phyloP scores from a whole-genome alignment of 2,797 vertebrate genomes.

The Cyprinella venusta region DNA sequence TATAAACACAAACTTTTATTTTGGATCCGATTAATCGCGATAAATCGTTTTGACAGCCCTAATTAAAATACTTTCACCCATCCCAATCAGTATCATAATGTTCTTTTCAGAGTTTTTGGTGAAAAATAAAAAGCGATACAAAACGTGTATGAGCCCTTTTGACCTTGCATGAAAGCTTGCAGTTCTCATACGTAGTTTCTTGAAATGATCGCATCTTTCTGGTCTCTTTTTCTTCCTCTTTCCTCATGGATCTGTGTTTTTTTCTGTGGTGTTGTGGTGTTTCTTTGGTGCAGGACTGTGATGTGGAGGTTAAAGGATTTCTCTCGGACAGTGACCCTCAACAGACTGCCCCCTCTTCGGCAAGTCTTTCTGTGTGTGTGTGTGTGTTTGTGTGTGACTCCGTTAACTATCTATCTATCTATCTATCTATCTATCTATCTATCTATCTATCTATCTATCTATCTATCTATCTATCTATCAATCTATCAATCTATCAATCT shows the following conservation, averaged over 20 bases:
- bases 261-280: constrained; percentile 27
- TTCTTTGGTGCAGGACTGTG: constrained; percentile 51
- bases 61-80: too few relatives aligned
- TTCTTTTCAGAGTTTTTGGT: not conserved
- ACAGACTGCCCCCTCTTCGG: constrained; percentile 49
- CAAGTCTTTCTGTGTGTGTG: constrained; percentile 51
- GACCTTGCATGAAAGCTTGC: not conserved
- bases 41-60: too few relatives aligned
- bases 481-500: not conserved
- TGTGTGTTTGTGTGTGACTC: constrained; percentile 34
- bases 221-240: constrained; percentile 27
- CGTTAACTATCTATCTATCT: not conserved
- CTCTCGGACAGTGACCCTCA: constrained; percentile 49
- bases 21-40: too few relatives aligned
- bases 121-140: not conserved
- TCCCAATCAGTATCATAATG: not conserved
- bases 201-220: not conserved
- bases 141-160: constrained; percentile 5
- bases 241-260: constrained; percentile 12
- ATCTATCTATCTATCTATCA: not conserved
- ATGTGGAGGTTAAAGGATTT: constrained; percentile 51
- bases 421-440: too few relatives aligned
- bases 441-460: too few relatives aligned
- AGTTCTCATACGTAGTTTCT: constrained; percentile 2
- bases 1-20: too few relatives aligned